Evolutionary conservation across 2,888 invertebrate genomes (phyloP).

Genomic region (Cotesia congregata): DNA sequence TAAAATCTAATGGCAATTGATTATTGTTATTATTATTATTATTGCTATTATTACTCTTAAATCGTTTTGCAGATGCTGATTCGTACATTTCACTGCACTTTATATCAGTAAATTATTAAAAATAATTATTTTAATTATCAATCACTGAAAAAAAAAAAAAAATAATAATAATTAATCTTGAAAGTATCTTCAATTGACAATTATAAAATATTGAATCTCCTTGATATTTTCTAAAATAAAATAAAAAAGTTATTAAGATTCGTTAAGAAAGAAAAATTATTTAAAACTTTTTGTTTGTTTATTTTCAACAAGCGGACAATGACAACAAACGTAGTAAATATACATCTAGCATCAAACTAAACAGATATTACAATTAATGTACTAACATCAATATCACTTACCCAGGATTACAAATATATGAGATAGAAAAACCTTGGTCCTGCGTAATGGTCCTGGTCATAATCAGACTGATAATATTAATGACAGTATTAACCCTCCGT

Average conservation of each 20-base stretch:
- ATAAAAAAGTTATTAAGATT: no score
- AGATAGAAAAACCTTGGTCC: not conserved
- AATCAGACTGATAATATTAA: not conserved
- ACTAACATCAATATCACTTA: not conserved
- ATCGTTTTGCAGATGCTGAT: not conserved
- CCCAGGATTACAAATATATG: not conserved
- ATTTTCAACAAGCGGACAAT: not conserved
- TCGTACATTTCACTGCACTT: not conserved
- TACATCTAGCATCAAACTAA: not conserved
- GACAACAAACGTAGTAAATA: not conserved
- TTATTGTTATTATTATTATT: not conserved
- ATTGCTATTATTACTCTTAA: not conserved
- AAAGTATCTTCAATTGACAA: no score
- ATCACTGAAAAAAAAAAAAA: no score
- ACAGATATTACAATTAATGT: not conserved
- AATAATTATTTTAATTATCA: no score
- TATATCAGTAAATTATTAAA: no score
- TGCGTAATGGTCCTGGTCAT: not conserved
- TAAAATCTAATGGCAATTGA: slow-evolving; percentile 56
- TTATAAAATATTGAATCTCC: no score
- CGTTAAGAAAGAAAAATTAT: no score
- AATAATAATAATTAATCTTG: no score
- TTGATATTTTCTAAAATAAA: no score
- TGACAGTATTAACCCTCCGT: not conserved
- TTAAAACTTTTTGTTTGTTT: not conserved